Evolutionary conservation across 1,140 invertebrate genomes (phyloP).

Genomic region (Acarapis woodi): DNA sequence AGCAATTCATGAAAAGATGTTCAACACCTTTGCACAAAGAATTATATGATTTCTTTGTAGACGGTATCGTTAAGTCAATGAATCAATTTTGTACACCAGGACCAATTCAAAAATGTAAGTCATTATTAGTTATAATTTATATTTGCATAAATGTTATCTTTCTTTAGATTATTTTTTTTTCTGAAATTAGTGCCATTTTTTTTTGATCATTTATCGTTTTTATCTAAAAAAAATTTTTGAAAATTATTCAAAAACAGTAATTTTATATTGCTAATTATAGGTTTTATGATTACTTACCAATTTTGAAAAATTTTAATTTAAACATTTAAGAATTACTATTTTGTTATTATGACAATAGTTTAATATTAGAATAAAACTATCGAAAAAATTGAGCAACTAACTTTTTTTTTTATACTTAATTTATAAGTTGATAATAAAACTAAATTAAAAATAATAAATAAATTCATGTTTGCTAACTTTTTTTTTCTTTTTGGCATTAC

Average conservation of each 20-base stretch:
- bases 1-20: constrained; percentile 13
- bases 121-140: background rate
- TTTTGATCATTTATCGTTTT: constrained; percentile 9
- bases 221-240: constrained; percentile 9
- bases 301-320: no score
- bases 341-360: no score
- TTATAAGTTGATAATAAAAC: no score
- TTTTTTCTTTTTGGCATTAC: no score
- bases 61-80: constrained; percentile 11
- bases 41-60: constrained; percentile 12
- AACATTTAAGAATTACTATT: no score
- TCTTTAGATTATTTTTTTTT: background rate
- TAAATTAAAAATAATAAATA: no score
- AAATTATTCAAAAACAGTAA: background rate
- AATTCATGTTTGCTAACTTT: no score
- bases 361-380: no score
- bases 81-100: constrained; percentile 12
- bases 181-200: constrained; percentile 1
- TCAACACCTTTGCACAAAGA: constrained; percentile 14
- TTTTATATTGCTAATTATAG: no score
- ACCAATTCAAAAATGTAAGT: constrained; percentile 5
- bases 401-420: no score
- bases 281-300: no score
- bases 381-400: no score
- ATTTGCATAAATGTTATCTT: background rate